A percentile compares a stretch with the other conserved stretches of the same genome.
Evolutionary conservation across 2,113 vertebrate species (phyloP).

Genomic region (Potamarius usumacintae): DNA sequence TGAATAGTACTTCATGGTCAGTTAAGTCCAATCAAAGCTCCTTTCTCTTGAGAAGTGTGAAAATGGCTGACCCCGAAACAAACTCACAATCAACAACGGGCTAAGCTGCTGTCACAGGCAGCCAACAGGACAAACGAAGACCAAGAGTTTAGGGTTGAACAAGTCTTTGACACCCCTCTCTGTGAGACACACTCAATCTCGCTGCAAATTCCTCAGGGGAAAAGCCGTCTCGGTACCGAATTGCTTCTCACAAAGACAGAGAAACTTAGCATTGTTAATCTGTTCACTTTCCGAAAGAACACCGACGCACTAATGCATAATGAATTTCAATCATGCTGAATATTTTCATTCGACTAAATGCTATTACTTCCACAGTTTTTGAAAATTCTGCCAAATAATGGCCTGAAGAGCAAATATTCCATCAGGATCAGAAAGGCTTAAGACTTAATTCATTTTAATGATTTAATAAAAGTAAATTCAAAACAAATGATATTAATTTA

Average conservation of each 20-base stretch:
- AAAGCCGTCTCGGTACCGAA: slow-evolving; percentile 1
- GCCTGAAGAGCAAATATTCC: not conserved
- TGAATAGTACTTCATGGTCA: not conserved
- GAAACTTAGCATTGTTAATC: slow-evolving; percentile 12
- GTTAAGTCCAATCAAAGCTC: not conserved
- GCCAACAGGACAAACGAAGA: slow-evolving; percentile 21
- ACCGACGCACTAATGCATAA: not conserved
- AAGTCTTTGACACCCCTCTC: slow-evolving; percentile 17
- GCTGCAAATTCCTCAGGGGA: slow-evolving; percentile 10
- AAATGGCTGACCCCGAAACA: not conserved
- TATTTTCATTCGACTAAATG: not conserved
- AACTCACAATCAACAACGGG: slow-evolving; percentile 1
- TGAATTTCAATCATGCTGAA: not conserved
- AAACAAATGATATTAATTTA: not conserved
- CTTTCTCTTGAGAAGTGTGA: not conserved
- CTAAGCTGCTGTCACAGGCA: slow-evolving; percentile 28
- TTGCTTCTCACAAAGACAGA: not conserved
- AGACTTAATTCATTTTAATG: not conserved
- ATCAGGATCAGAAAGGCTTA: not conserved
- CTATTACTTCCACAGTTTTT: not conserved
- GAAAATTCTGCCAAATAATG: not conserved
- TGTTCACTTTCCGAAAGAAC: not conserved
- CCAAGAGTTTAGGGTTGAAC: slow-evolving; percentile 8
- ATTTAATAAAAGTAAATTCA: not conserved
- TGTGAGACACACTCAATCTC: slow-evolving; percentile 31